Evolutionary conservation across 2,113 vertebrate genomes (phyloP), one percentile per base, ranked within the genome.

Genomic region (Tenrec ecaudatus): DNA sequence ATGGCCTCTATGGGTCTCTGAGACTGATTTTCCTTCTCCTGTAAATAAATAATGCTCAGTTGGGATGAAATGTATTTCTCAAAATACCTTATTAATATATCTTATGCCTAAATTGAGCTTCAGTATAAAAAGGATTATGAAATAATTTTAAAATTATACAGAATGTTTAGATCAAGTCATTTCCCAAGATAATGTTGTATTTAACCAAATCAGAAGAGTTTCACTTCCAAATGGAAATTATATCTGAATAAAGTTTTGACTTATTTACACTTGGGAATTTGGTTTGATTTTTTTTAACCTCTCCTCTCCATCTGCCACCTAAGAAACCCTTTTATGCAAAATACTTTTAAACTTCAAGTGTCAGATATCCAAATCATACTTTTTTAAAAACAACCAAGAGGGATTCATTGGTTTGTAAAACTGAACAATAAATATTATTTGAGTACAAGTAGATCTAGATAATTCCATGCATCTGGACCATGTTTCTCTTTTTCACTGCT

Each of bases 61-160:
- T 53, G 47, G 12, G 47, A 53, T 53, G 47, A 53, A 53, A 7
- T 53, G 47, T 53, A 53, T 53, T 10, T 53, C 47, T 53, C 47
- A 53, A 53, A 53, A 10, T 53, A 53, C 47, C 12, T 53, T 8
- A 53, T 12, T 53, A 53, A 53, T 53, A 14, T 53, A 53, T 53
- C 11, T 53, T 53, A 53, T 12, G 47, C 12, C 47, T 53, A 53
- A 53, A 14, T 53, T 53, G 47, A 53, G 12, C 76, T 89, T 92
- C 76, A 62, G 68, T 86, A 71, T 92, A 27, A 81, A 90, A 93
- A 91, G 1, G 25, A 66, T 33, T 91, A 33, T 71, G 60, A 82
- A 3, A 40, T 76, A 92, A 71, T 3, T 25, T n/a, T 5, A 69
- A 78, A 86, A 33, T 4, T 71, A 6, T 23, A 36, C 29, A 20